Conservation (phyloP, 2,888 invertebrate genomes). For the Dicranocentrus wangi region DNA sequence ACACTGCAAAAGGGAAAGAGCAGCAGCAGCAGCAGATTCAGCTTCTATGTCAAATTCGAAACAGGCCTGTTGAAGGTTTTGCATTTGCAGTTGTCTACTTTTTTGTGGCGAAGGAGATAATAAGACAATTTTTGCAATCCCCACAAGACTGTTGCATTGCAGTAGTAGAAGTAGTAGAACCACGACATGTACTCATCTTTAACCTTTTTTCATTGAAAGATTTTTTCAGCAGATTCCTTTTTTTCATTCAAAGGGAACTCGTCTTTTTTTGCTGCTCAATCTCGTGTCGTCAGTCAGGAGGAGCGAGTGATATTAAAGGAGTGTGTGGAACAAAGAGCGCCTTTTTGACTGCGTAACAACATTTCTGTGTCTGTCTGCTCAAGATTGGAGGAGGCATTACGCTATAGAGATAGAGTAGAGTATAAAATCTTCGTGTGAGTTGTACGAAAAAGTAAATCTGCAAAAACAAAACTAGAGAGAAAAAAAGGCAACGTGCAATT, state of each 20-base stretch:
- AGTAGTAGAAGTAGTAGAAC: too few species aligned
- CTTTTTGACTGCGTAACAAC: constrained; percentile 30
- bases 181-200: background rate
- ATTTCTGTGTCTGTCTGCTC: too few species aligned
- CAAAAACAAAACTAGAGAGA: constrained; percentile 2
- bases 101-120: too few species aligned
- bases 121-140: too few species aligned
- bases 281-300: background rate
- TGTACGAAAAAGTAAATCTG: constrained; percentile 37
- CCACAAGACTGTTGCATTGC: too few species aligned
- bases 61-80: background rate
- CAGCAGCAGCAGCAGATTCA: too few species aligned
- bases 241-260: background rate
- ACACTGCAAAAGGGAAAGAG: too few species aligned
- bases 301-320: constrained; percentile 18
- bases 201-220: background rate
- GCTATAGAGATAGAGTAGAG: constrained; percentile 30
- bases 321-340: constrained; percentile 32
- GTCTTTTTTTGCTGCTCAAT: constrained; percentile 15
- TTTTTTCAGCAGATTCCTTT: background rate
- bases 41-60: background rate
- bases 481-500: constrained; percentile 25
- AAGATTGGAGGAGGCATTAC: constrained; percentile 6
- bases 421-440: constrained; percentile 33
- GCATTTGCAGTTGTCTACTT: background rate